Evolutionary conservation across 2,888 invertebrate genomes (phyloP).

Genomic region (Drosophila helvetica): DNA sequence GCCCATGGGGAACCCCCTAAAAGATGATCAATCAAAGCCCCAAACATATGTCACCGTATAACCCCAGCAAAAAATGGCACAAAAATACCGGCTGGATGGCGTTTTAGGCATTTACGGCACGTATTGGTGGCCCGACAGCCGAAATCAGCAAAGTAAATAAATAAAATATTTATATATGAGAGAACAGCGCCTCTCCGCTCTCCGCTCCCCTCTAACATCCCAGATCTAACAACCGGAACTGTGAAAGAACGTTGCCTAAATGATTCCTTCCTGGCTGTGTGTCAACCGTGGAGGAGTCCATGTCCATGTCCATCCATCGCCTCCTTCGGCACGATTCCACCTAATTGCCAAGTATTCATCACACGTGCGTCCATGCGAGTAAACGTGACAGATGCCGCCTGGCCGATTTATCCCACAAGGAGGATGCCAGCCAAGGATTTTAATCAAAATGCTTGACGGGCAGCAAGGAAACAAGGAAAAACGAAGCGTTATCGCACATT

Average conservation of each 20-base stretch:
- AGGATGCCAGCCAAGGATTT: constrained; percentile 15
- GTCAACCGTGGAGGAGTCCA: constrained; percentile 60
- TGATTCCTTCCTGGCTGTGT: constrained; percentile 73
- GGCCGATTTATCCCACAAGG: constrained; percentile 39
- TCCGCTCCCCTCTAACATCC: too few relatives aligned
- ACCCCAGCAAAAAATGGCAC: constrained; percentile 24
- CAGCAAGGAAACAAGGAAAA: constrained; percentile 17
- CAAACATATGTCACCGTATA: constrained; percentile 49
- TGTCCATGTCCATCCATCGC: constrained; percentile 3
- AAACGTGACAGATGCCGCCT: constrained; percentile 72
- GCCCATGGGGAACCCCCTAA: not conserved
- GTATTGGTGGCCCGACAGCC: constrained; percentile 52
- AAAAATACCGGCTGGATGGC: constrained; percentile 31
- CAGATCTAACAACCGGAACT: constrained; percentile 51
- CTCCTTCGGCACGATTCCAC: constrained; percentile 13
- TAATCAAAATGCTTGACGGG: constrained; percentile 51
- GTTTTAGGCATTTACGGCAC: constrained; percentile 65
- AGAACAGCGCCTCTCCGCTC: not conserved
- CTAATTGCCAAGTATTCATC: constrained; percentile 79
- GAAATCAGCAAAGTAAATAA: constrained; percentile 75
- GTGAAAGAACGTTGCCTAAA: constrained; percentile 69
- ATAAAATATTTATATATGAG: constrained; percentile 72
- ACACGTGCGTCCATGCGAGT: constrained; percentile 73
- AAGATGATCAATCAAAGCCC: constrained; percentile 30
- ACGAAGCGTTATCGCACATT: constrained; percentile 8